These are phyloP conservation scores for Amphimedon queenslandica DNA, from an alignment of 37 sponge, comb jelly and placozoan species.

Conservation along the genomic window DNA sequence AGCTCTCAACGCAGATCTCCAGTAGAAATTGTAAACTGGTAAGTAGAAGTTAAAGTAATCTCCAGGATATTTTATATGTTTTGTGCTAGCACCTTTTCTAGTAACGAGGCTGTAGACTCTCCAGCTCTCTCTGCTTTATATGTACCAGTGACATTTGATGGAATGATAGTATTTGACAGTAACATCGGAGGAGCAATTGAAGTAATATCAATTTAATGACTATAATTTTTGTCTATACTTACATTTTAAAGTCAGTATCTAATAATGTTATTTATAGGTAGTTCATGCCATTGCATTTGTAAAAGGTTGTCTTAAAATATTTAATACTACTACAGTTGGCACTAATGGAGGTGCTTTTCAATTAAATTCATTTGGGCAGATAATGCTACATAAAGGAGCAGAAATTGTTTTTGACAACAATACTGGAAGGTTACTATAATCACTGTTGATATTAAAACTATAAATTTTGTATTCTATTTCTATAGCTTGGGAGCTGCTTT, in stretches of 20 bases:
- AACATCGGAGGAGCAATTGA: constrained; percentile 28
- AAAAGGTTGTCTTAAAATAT: neutral
- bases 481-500: constrained; percentile 63
- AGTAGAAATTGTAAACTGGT: constrained; percentile 7
- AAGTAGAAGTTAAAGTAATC: neutral
- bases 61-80: neutral
- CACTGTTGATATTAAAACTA: too few species aligned
- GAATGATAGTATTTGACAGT: constrained; percentile 10
- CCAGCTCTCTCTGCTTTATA: constrained; percentile 10
- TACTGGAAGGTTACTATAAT: constrained; percentile 40
- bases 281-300: neutral
- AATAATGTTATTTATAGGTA: neutral
- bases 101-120: neutral
- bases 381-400: constrained; percentile 9
- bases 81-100: neutral
- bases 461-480: neutral
- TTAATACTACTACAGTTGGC: neutral
- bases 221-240: neutral
- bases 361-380: constrained; percentile 31
- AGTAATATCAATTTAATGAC: neutral
- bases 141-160: constrained; percentile 25
- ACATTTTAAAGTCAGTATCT: neutral
- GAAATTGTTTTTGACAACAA: constrained; percentile 28
- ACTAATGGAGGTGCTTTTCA: constrained; percentile 9
- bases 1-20: neutral